Evolutionary conservation across 2,113 vertebrate genomes (phyloP).

Genomic region (Marmota flaviventris): DNA sequence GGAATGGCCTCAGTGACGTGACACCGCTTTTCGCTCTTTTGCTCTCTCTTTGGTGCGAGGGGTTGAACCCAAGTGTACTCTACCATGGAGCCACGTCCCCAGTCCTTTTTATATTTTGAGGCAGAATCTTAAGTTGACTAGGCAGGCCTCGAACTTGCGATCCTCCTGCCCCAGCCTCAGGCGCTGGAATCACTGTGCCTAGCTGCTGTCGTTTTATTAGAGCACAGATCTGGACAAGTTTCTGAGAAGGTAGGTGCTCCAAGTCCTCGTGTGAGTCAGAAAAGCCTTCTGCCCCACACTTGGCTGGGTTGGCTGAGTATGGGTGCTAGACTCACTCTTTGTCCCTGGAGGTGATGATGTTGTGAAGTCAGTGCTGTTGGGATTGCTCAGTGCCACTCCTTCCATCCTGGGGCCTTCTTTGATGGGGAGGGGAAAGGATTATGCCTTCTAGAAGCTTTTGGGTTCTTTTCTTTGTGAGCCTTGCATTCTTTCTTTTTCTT

Average conservation of each 20-base stretch:
- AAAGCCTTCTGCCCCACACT: background rate
- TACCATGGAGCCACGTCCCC: too few relatives aligned
- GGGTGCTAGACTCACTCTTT: background rate
- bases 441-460: background rate
- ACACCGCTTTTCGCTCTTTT: too few relatives aligned
- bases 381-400: fast-evolving
- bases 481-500: too few relatives aligned
- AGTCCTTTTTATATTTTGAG: too few relatives aligned
- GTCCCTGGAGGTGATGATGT: background rate
- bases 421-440: fast-evolving
- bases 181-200: background rate
- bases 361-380: background rate
- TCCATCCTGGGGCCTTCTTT: background rate
- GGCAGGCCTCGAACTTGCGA: too few relatives aligned
- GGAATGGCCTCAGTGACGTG: background rate
- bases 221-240: background rate
- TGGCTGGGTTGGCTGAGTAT: background rate
- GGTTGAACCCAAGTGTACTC: too few relatives aligned
- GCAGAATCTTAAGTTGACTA: too few relatives aligned
- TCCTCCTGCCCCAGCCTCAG: too few relatives aligned
- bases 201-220: background rate
- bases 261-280: background rate
- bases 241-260: background rate
- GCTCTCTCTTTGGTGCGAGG: too few relatives aligned
- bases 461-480: background rate